A percentile compares a stretch with the other conserved stretches of the same genome.
phyloP scores from a whole-genome alignment of 1,140 invertebrate species.

The Hylaeus anthracinus region DNA sequence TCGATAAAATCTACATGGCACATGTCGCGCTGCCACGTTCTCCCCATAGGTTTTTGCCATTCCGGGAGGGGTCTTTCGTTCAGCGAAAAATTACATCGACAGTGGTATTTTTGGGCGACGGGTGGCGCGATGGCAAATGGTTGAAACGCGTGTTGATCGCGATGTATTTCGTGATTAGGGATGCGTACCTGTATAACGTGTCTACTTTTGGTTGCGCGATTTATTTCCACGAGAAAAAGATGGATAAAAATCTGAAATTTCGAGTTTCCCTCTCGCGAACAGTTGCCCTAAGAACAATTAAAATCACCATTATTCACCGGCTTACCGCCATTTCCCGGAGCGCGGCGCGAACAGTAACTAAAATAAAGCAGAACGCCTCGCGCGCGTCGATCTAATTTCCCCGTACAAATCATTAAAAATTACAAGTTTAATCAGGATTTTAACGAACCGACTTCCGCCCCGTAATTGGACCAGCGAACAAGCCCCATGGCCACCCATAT shows the following conservation, averaged over 20 bases:
- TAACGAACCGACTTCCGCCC: slow-evolving; percentile 32
- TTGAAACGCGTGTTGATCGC: too few relatives aligned
- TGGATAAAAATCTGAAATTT: not conserved
- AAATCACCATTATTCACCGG: not conserved
- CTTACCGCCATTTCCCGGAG: not conserved
- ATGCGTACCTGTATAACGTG: too few relatives aligned
- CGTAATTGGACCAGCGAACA: slow-evolving; percentile 51
- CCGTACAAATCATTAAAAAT: slow-evolving; percentile 40
- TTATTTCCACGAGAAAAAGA: not conserved
- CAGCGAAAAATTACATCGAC: not conserved
- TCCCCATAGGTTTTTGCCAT: not conserved
- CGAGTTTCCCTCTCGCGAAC: not conserved
- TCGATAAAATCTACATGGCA: slow-evolving; percentile 29
- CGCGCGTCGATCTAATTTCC: slow-evolving; percentile 19
- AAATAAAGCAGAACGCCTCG: not conserved
- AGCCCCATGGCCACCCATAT: slow-evolving; percentile 14
- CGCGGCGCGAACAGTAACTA: not conserved
- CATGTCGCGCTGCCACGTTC: not conserved
- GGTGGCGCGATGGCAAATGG: too few relatives aligned
- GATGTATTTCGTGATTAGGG: too few relatives aligned
- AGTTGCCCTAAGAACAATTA: not conserved
- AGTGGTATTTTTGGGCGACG: too few relatives aligned
- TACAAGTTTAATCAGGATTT: slow-evolving; percentile 38
- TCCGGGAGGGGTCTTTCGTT: too few relatives aligned
- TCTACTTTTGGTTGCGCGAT: too few relatives aligned